phyloP scores from a whole-genome alignment of 2,113 vertebrate species.

The Nannospalax galili region DNA sequence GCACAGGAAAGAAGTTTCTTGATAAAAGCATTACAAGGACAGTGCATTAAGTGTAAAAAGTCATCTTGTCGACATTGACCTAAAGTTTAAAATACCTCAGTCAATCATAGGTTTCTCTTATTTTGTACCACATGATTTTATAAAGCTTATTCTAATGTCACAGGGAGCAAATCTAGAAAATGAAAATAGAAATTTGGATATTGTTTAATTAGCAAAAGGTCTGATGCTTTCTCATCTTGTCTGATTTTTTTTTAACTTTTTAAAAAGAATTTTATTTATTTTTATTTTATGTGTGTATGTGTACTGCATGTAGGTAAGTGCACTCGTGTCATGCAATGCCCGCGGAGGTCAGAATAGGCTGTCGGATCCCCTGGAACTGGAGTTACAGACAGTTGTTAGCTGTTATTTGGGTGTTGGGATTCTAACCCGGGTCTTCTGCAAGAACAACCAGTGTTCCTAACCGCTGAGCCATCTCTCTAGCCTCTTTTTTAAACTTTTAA shows the following conservation, averaged over 20 bases:
- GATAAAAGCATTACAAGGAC: constrained; percentile 28
- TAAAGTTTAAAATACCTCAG: constrained; percentile 40
- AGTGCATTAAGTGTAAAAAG: constrained; percentile 1
- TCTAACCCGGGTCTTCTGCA: too few relatives aligned
- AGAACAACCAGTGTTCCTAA: too few relatives aligned
- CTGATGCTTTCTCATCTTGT: neutral
- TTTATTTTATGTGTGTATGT: too few relatives aligned
- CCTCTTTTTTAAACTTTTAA: neutral
- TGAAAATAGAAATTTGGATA: neutral
- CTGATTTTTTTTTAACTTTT: neutral
- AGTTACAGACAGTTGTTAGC: too few relatives aligned
- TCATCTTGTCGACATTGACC: neutral
- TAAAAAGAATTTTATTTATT: neutral
- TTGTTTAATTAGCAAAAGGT: constrained; percentile 28
- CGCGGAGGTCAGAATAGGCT: too few relatives aligned
- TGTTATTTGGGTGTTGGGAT: too few relatives aligned
- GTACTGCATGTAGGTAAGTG: too few relatives aligned
- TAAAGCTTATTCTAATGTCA: constrained; percentile 11
- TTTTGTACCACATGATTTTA: neutral
- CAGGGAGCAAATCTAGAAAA: neutral
- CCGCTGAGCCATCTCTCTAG: too few relatives aligned
- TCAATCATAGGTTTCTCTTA: constrained; percentile 18
- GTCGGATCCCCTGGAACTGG: too few relatives aligned
- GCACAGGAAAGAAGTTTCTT: constrained; percentile 14
- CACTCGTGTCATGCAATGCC: too few relatives aligned